Base-by-base conservation (phyloP, 2,797 vertebrate genomes). In the Hoplostethus atlanticus region DNA sequence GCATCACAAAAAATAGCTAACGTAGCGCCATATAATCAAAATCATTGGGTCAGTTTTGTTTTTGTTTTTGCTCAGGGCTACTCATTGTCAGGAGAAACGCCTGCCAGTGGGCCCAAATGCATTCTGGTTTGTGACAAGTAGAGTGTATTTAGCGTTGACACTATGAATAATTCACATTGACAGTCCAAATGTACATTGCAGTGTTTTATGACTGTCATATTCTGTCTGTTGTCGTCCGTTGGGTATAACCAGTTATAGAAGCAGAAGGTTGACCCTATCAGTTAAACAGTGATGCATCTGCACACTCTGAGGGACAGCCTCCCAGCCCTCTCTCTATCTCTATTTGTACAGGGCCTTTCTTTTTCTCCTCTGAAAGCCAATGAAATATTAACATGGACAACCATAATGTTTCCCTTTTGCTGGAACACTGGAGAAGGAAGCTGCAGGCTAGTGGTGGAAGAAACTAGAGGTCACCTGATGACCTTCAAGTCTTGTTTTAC, bases 231-330 rank as follows among this genome's bases (percentile, higher is more conserved):
- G 64, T 67, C 59, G 58, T 72, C 61, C 51, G 0, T 30, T 34
- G 15, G 71, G 31, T 67, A 60, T 42, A 75, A 65, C 40, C 70
- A 38, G 52, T 70, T 53, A 16, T 56, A 55, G 58, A 82, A 58
- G 70, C 57, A 12, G 3, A 55, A 36, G 61, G 31, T 81, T 61
- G 13, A 76, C 65, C 52, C 25, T 57, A 6, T 13, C 42, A 8
- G 80, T 88, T 90, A 84, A 87, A 86, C 77, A 84, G 78, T 86
- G 82, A 91, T 88, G 86, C 71, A 80, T 85, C 66, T 73, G 48
- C 70, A 64, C 34, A 6, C 65, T 70, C 54, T 16, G 13, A 69
- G 59, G 16, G 54, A 76, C 69, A 56, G 47, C 46, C 54, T 69
- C 71, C 66, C 83, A 21, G 68, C 71, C 25, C 63, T 62, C 59